Evolutionary conservation across 2,888 invertebrate genomes (phyloP).

Genomic region (Latrodectus hesperus): DNA sequence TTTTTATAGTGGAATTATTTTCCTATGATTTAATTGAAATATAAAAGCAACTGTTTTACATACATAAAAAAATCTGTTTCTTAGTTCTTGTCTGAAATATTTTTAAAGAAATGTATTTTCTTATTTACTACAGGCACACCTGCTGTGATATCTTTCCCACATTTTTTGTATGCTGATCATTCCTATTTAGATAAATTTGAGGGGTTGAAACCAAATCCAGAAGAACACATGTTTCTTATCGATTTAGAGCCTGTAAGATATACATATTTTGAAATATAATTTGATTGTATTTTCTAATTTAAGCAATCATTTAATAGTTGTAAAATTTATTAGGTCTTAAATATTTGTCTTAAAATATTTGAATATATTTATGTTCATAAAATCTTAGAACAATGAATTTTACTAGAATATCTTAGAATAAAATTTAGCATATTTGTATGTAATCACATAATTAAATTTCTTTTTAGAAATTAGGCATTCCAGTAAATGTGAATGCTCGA

Average conservation of each 20-base stretch:
- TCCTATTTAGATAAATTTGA: conserved; percentile 58
- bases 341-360: too few relatives aligned
- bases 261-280: neutral
- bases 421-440: neutral
- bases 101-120: neutral
- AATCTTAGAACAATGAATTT: neutral
- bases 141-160: conserved; percentile 70
- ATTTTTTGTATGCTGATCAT: conserved; percentile 70
- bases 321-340: too few relatives aligned
- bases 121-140: conserved; percentile 61
- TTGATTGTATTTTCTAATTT: too few relatives aligned
- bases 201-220: conserved; percentile 69
- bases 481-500: conserved; percentile 67
- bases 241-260: conserved; percentile 70
- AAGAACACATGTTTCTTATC: conserved; percentile 68
- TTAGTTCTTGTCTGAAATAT: too few relatives aligned
- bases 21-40: too few relatives aligned
- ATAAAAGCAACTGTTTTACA: too few relatives aligned
- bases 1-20: too few relatives aligned
- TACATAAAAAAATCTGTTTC: too few relatives aligned
- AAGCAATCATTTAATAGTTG: too few relatives aligned
- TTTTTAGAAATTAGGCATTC: conserved; percentile 69
- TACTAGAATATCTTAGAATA: neutral
- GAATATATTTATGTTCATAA: too few relatives aligned
- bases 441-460: neutral